Percentiles rank a stretch among this genome's conserved stretches.
These are phyloP conservation scores for Dexiosoma caninum DNA, from an alignment of 2,888 invertebrate species.

Conservation along the genomic window DNA sequence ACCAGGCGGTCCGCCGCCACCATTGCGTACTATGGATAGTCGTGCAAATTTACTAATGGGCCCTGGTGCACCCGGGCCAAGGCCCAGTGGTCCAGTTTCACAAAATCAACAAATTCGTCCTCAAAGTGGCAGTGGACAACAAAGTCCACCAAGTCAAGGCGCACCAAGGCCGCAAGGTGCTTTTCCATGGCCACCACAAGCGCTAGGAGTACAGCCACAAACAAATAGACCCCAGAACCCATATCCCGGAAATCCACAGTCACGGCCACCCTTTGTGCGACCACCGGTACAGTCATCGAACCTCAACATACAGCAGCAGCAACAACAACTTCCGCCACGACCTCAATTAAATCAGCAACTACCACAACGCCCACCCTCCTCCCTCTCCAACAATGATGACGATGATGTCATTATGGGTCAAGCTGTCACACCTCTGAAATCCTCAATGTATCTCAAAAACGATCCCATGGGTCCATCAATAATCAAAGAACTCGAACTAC, in stretches of 20 bases:
- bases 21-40: slow-evolving; percentile 78
- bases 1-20: slow-evolving; percentile 73
- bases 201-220: slow-evolving; percentile 66
- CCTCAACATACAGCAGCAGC: slow-evolving; percentile 69
- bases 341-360: slow-evolving; percentile 65
- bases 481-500: slow-evolving; percentile 70
- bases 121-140: slow-evolving; percentile 65
- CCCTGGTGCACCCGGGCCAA: slow-evolving; percentile 68
- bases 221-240: slow-evolving; percentile 69
- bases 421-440: slow-evolving; percentile 74
- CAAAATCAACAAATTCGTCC: slow-evolving; percentile 71
- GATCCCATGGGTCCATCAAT: slow-evolving; percentile 73
- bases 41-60: slow-evolving; percentile 75
- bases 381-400: slow-evolving; percentile 71
- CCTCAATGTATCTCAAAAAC: slow-evolving; percentile 64
- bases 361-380: slow-evolving; percentile 65
- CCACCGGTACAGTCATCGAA: slow-evolving; percentile 67
- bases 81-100: slow-evolving; percentile 62
- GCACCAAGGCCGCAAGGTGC: slow-evolving; percentile 72
- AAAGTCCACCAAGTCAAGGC: slow-evolving; percentile 73
- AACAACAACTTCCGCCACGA: slow-evolving; percentile 68
- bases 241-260: slow-evolving; percentile 66
- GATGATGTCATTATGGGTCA: slow-evolving; percentile 77
- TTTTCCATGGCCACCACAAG: slow-evolving; percentile 71
- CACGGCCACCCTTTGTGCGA: slow-evolving; percentile 65